Base-by-base conservation (phyloP, 2,113 vertebrate genomes). In the Neotragus moschatus region DNA sequence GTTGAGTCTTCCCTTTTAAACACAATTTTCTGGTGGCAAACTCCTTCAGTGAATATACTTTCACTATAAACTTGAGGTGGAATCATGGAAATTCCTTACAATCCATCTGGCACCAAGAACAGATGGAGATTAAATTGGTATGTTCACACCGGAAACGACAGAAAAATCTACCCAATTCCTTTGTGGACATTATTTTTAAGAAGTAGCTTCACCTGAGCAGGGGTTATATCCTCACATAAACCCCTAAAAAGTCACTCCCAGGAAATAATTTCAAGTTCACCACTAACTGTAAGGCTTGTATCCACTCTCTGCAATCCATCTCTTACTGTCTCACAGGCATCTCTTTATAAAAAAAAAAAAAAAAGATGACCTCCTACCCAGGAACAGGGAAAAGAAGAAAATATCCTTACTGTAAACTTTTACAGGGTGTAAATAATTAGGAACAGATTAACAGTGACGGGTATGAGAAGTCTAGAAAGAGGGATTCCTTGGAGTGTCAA, bases 31-130 rank as follows among this genome's bases (percentile, higher is more conserved):
- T 85, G 5, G 39, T 82, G 51, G 30, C 43, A 14, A 88, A 90
- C 51, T 91, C n/a, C 33, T 92, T 94, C 3, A 36, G 53, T 60
- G 17, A 21, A 84, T 26, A 80, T 75, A 90, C 58, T 88, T 95
- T 97, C 84, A 93, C 81, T 87, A 63, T 51, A 89, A 81, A 94
- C 33, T 93, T 94, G 70, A 91, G 70, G 90, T 33, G 13, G 61
- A 63, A 94, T 89, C 70, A 36, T 73, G 49, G 60, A 92, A 94
- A 87, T 70, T 60, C 81, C 43, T 96, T 73, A 60, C 5, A 84
- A 70, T 82, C 25, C 23, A 75, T 21, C 56, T 94, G 47, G 61
- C 26, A 61, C 82, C 39, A 90, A 70, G 47, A 96, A 53, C 25
- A 88, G 36, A 82, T 39, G 3, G 12, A 96, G n/a, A 26, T 80